Evolutionary conservation across 1,140 invertebrate species (phyloP), one percentile per base, ranked within the genome.

Genomic region (Holcopasites calliopsidis): DNA sequence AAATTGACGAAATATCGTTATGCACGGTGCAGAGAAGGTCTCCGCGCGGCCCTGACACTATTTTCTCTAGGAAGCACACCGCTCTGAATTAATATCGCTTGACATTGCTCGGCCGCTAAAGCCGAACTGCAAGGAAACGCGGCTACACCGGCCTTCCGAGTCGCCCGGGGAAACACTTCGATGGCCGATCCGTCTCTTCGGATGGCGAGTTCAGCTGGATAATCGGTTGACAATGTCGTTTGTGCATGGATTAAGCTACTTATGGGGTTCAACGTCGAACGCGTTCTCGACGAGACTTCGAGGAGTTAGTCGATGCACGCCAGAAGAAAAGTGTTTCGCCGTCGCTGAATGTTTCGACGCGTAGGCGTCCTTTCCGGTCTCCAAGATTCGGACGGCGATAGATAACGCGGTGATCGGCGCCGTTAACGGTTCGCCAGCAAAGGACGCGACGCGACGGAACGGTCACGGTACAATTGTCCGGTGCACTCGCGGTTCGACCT

Each of bases 11-110:
- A 75, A 68, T 75, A 68, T 75, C 69, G n/a, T 57, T 60, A 75
- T 68, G 64, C 64, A 7, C 40, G 54, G n/a, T 58, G 42, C 54
- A n/a, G 21, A 58, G 73, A 68, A 69, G 64, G 73, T 55, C 65
- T 26, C 7, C n/a, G 33, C 6, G 0, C 23, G 60, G 8, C 73
- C 73, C 26, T 75, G 73, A 60, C 73, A 75, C 65, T 68, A 42
- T 75, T 75, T 68, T 75, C 73, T 58, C 64, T 57, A 75, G 73
- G 73, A 75, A 75, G 64, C 33, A 38, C 42, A 35, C 71, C 33
- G 52, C 35, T 49, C 23, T 42, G 73, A 75, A 75, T 75, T 75
- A 75, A 75, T 75, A 69, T 68, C 42, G 42, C 11, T 69, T 42
- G 73, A 60, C 73, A 69, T 75, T 75, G 65, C 4, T 44, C 1